Conservation (phyloP, 2,113 vertebrate species). For the Thunnus thynnus region DNA sequence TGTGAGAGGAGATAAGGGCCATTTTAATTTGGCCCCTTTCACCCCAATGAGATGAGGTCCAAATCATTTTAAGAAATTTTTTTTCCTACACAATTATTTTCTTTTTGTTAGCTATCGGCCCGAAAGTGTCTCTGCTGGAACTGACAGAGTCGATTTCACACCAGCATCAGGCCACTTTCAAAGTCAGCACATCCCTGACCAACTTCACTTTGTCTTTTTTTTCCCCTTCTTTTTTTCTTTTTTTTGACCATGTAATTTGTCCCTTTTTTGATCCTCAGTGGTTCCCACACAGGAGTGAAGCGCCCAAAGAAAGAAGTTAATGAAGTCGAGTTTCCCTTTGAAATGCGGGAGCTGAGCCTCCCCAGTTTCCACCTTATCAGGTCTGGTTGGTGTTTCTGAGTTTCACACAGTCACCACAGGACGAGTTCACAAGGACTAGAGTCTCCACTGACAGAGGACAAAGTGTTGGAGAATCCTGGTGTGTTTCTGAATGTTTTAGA, state of each 20-base stretch:
- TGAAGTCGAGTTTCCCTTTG: slow-evolving; percentile 46
- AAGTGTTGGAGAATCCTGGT: slow-evolving; percentile 6
- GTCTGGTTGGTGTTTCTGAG: slow-evolving; percentile 34
- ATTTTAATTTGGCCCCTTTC: slow-evolving; percentile 66
- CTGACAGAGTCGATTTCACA: slow-evolving; percentile 43
- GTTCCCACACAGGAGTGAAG: slow-evolving; percentile 35
- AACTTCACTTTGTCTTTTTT: slow-evolving; percentile 25
- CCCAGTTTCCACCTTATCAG: slow-evolving; percentile 18
- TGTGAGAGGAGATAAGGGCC: slow-evolving; percentile 59
- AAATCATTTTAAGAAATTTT: slow-evolving; percentile 20
- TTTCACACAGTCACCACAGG: slow-evolving; percentile 45
- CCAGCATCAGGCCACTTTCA: slow-evolving; percentile 38
- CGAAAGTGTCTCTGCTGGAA: slow-evolving; percentile 11
- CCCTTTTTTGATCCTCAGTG: slow-evolving; percentile 45
- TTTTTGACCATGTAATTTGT: slow-evolving; percentile 53
- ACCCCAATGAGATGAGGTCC: slow-evolving; percentile 57
- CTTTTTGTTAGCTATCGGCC: slow-evolving; percentile 27
- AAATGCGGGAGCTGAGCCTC: slow-evolving; percentile 20
- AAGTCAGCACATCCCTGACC: slow-evolving; percentile 48
- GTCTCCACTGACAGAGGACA: neutral
- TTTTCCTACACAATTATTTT: slow-evolving; percentile 36
- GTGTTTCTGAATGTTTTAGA: slow-evolving; percentile 1
- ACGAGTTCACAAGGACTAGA: neutral
- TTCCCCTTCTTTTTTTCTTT: neutral
- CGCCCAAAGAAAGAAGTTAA: slow-evolving; percentile 48